Conservation (phyloP, 2,888 invertebrate genomes). For the Macrostomum cliftonense region DNA sequence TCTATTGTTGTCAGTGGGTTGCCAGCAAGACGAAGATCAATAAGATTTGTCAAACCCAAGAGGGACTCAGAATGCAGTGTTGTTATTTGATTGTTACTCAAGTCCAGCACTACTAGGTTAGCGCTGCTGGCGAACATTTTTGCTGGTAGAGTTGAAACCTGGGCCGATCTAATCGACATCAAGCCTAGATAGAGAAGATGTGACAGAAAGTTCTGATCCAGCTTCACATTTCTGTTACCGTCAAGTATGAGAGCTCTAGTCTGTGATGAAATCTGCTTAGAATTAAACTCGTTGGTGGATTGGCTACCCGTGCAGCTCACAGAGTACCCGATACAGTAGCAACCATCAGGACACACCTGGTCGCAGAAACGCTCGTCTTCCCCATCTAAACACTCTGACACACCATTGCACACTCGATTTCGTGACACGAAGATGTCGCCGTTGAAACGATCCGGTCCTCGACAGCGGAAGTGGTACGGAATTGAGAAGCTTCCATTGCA, state of each 20-base stretch:
- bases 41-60: not conserved
- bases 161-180: not conserved
- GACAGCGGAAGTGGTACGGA: not conserved
- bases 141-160: not conserved
- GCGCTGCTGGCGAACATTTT: not conserved
- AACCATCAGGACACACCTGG: conserved; percentile 3
- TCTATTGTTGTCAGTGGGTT: conserved; percentile 4
- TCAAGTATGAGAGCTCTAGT: conserved; percentile 2
- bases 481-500: not conserved
- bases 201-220: conserved; percentile 1
- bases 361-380: conserved; percentile 7
- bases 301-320: not conserved
- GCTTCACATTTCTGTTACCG: not conserved
- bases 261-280: not conserved
- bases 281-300: not conserved
- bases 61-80: not conserved
- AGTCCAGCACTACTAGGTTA: not conserved
- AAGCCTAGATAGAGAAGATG: conserved; percentile 3
- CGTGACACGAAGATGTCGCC: conserved; percentile 1
- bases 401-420: conserved; percentile 3
- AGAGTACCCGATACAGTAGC: conserved; percentile 2
- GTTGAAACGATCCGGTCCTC: not conserved
- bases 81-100: not conserved
- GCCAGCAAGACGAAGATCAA: not conserved
- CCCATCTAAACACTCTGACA: not conserved